phyloP scores from a whole-genome alignment of 2,888 invertebrate genomes.

The Macrosoma leucophasiata region DNA sequence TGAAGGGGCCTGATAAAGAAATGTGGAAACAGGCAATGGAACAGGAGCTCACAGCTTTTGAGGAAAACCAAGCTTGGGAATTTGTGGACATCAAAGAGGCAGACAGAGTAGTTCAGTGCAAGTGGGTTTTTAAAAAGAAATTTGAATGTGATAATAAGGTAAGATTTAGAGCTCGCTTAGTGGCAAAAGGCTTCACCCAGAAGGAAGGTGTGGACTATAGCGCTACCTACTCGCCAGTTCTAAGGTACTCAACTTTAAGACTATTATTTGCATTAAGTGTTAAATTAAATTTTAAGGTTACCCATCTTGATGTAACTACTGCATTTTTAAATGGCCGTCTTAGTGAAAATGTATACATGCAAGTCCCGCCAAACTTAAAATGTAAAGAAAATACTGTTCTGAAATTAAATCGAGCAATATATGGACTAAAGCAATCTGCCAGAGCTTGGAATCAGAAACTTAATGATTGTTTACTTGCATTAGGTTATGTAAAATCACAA shows the following conservation, averaged over 20 bases:
- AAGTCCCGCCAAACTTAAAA: neutral
- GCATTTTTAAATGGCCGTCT: constrained; percentile 3
- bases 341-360: constrained; percentile 4
- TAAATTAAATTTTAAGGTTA: neutral
- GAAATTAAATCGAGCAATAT: neutral
- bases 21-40: constrained; percentile 23
- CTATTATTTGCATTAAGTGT: constrained; percentile 19
- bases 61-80: constrained; percentile 10
- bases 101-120: constrained; percentile 8
- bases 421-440: constrained; percentile 5
- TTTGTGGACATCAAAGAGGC: constrained; percentile 5
- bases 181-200: constrained; percentile 7
- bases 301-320: constrained; percentile 3
- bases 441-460: constrained; percentile 3
- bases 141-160: constrained; percentile 5
- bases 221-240: constrained; percentile 16
- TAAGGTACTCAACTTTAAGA: constrained; percentile 20
- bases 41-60: constrained; percentile 16
- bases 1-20: constrained; percentile 8
- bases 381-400: constrained; percentile 3
- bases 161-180: constrained; percentile 24
- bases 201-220: constrained; percentile 4
- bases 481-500: constrained; percentile 2
- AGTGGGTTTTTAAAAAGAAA: constrained; percentile 14
- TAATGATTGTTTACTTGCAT: constrained; percentile 4